Evolutionary conservation across 2,888 invertebrate genomes (phyloP).

Genomic region (Heliconius hortense): DNA sequence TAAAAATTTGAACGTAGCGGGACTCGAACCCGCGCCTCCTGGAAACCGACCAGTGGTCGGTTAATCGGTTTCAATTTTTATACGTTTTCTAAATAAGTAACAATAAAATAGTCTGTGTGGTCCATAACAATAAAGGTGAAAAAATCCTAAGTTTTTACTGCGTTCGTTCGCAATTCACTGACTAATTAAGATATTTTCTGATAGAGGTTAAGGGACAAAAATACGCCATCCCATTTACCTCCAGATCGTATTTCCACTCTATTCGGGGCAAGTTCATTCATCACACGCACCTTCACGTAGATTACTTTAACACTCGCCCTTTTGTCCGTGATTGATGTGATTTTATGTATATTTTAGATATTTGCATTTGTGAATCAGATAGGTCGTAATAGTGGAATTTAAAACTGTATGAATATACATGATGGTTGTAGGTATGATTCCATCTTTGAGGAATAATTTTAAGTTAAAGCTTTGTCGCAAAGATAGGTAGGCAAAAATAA

Average conservation of each 20-base stretch:
- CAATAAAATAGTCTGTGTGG: not conserved
- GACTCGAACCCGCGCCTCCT: too few relatives aligned
- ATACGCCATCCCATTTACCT: slow-evolving; percentile 18
- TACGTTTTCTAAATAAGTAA: too few relatives aligned
- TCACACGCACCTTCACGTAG: slow-evolving; percentile 34
- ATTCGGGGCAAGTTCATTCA: slow-evolving; percentile 34
- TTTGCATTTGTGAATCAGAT: not conserved
- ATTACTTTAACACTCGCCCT: slow-evolving; percentile 27
- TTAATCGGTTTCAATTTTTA: too few relatives aligned
- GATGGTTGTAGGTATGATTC: too few relatives aligned
- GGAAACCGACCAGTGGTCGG: too few relatives aligned
- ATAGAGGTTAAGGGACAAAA: slow-evolving; percentile 9
- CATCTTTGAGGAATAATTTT: too few relatives aligned
- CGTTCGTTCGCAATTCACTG: slow-evolving; percentile 5
- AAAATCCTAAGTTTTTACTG: not conserved
- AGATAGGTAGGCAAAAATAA: not conserved
- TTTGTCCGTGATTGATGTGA: slow-evolving; percentile 33
- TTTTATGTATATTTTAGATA: slow-evolving; percentile 21
- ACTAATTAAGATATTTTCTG: slow-evolving; percentile 12
- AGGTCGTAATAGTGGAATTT: not conserved
- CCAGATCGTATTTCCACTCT: slow-evolving; percentile 29
- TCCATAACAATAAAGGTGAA: not conserved
- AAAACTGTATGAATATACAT: too few relatives aligned
- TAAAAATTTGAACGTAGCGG: too few relatives aligned
- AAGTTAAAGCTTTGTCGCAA: too few relatives aligned